Evolutionary conservation across 1,140 invertebrate species (phyloP), one percentile per base, ranked within the genome.

Genomic region (Potamilus streckersoni): DNA sequence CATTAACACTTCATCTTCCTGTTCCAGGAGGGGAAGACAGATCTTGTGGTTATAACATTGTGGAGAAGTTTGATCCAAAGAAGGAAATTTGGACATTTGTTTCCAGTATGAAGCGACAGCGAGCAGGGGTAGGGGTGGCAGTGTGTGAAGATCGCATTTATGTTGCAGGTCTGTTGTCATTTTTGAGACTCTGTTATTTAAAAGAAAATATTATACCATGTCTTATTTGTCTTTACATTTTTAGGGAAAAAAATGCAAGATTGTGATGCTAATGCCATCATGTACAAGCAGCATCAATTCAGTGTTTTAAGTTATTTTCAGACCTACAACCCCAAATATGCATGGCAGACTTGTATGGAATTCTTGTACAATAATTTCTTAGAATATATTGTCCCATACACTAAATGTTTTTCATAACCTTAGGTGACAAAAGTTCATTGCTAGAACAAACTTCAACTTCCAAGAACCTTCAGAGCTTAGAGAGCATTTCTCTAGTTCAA

Each of bases 1-100:
- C 17, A n/a, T n/a, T 58, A 57, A 20, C 19, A 64, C n/a, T 16
- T 23, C 3, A 65, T 67, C 38, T 61, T 17, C 15, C 56, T 23
- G 19, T 80, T 78, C 31, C 74, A 89, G 88, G 88, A 69, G 88
- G 88, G n/a, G 88, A 89, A 71, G 87, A 89, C 63, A 66, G 84
- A 67, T 76, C 80, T 5, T 83, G 82, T 69, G 88, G 86, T 69
- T 89, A 83, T 72, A 86, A 94, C 71, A 93, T 93, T n/a, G 94
- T 95, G 0, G 95, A 97, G 87, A 92, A 93, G 79, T 97, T 94
- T 87, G 93, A 96, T 90, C 95, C 95, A 4, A 90, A 93, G 68
- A 93, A 91, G 5, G 93, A 96, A 85, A 90, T 90, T 56, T 97
- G 96, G 96, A 80, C 66, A 23, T 86, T 87, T 79, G 84, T 80